Evolutionary conservation across 2,113 vertebrate species (phyloP), one percentile per base, ranked within the genome.

Genomic region (Pica pica): DNA sequence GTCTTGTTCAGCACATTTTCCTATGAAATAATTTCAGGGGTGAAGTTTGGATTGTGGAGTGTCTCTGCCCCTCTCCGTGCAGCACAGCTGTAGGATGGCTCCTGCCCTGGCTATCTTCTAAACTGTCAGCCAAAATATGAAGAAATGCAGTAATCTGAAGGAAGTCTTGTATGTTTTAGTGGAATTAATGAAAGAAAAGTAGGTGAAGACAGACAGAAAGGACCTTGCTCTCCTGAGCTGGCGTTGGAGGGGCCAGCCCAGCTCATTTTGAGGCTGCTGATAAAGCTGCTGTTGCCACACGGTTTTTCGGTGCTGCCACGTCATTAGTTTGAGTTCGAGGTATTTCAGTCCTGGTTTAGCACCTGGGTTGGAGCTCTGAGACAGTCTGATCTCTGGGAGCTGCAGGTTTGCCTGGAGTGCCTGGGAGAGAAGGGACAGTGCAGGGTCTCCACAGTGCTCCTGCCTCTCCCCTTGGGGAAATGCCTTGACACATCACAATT

Each of bases 291-390:
- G 7, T 53, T 88, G 55, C 33, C 22, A 19, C 41, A 13, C 0
- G 0, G 15, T 65, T 83, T 87, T 41, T 71, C 1, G 0, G 24
- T 55, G 22, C 53, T 0, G 0, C 22, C 20, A 42, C 0, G 0
- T 73, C 61, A 28, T 68, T 60, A 31, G 10, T 57, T 69, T 76
- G 49, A 17, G 28, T 87, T 33, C 69, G 63, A 71, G 55, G 67
- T 79, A 46, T 68, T 68, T 46, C 5, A 46, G 46, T 57, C 41
- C 49, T 69, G 57, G 30, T 84, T 78, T 47, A 63, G 19, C 0
- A 2, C 53, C 24, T 18, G 37, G 5, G 3, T 85, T 85, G n/a
- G 24, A 68, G 18, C 61, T 65, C 10, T 27, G 71, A 14, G 50
- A 17, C 44, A 39, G 16, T 41, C n/a, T 47, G 33, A 20, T 63